Evolutionary conservation across 2,113 vertebrate genomes (phyloP).

Genomic region (Campylorhamphus procurvoides): DNA sequence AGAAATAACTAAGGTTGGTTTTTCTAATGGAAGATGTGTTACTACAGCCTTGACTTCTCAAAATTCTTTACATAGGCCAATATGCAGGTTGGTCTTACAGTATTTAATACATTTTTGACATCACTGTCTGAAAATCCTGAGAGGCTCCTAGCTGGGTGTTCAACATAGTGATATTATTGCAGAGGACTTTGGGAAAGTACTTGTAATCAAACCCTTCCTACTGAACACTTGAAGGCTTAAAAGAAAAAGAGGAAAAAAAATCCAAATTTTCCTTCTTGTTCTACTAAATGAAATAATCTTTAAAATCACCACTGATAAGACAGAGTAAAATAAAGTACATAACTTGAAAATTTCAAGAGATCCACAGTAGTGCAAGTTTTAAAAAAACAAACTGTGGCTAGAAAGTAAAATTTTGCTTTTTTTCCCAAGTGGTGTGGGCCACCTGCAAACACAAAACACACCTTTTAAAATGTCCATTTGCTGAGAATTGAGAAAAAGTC

Average conservation of each 20-base stretch:
- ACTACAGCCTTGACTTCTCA: background rate
- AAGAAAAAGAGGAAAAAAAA: background rate
- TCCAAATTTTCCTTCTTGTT: background rate
- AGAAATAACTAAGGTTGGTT: background rate
- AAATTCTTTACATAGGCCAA: background rate
- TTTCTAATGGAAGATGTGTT: background rate
- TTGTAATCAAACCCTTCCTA: background rate
- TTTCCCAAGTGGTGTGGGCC: background rate
- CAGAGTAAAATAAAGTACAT: background rate
- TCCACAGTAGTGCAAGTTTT: background rate
- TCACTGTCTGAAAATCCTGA: background rate
- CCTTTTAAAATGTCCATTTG: background rate
- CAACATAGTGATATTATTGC: background rate
- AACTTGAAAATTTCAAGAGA: background rate
- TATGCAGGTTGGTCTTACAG: background rate
- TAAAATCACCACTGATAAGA: background rate
- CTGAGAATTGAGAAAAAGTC: background rate
- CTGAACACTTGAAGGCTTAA: background rate
- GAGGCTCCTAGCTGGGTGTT: background rate
- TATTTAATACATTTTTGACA: background rate
- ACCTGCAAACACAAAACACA: background rate
- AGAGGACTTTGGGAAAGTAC: background rate
- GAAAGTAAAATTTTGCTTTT: background rate
- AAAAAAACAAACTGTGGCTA: background rate
- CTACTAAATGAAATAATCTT: background rate